Base-by-base conservation (phyloP, 92 coral and sea anemone species). In the Bergia sp. region DNA sequence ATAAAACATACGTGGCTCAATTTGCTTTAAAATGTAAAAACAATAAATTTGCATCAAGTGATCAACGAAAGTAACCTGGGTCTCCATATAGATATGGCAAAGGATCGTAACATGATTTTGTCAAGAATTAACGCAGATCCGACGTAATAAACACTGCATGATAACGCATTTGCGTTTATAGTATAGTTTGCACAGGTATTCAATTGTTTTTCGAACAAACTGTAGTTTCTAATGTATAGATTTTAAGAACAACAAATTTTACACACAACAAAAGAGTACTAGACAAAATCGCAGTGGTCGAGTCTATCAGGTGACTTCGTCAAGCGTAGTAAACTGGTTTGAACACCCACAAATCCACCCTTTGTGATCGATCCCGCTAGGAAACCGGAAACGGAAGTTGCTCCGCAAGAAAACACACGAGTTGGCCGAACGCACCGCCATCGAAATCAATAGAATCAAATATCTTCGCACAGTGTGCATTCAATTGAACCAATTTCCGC, bases 401-500 rank as follows among this genome's bases (percentile, higher is more conserved):
- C 37, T 55, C 69, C 44, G 72, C 47, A 37, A 72, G 76, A 61
- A 61, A 5, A 16, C 39, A 36, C 21, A 11, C 8, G 42, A 79
- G 55, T 3, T 55, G 37, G 21, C 58, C 58, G 58, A 57, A 3
- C 23, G 71, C 85, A 37, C 85, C 23, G 67, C 71, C 29, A 61
- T 61, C 69, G 29, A 7, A 61, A 61, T 61, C 9, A 45, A 45
- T 13, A 1, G 15, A 18, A 20, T 13, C 76, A 42, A 72, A 72
- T 2, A 1, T 4, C 3, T 8, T 37, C n/a, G 8, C 85, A 42
- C 69, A 80, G 42, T 80, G 43, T 37, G 45, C 12, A 4, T 37
- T 37, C 71, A 80, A 80, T 23, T 80, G 71, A 53, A 50, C 55
- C 13, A 53, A 15, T 37, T 80, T 80, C 84, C 84, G 84, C 42